Percentiles rank a stretch among this genome's conserved stretches.
Conservation (phyloP, 1,140 invertebrate species). For the Macrotrachela quadricornifera region DNA sequence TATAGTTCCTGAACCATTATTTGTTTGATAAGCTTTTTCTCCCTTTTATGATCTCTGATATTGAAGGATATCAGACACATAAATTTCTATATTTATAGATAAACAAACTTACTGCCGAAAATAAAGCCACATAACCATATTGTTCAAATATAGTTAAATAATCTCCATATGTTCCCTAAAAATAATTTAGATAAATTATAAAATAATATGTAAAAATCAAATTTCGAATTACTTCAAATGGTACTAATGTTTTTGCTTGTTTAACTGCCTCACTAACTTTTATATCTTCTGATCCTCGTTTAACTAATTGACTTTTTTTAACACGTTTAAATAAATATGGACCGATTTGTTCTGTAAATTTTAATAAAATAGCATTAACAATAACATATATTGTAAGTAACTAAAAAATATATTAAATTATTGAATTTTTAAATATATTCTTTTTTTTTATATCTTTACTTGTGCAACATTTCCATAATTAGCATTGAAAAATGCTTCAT, state of each 20-base stretch:
- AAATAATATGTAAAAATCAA: neutral
- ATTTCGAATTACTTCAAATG: neutral
- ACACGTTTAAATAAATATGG: neutral
- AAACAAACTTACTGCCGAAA: constrained; percentile 28
- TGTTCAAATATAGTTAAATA: constrained; percentile 92
- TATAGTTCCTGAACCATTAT: too few species aligned
- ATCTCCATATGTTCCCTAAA: constrained; percentile 75
- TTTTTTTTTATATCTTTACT: neutral
- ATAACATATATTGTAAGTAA: neutral
- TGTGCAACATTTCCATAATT: neutral
- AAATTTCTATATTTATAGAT: too few species aligned
- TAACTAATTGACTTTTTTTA: neutral
- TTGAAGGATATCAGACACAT: too few species aligned
- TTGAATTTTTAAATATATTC: too few species aligned
- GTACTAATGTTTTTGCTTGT: neutral
- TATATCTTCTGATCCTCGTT: neutral
- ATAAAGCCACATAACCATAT: constrained; percentile 56
- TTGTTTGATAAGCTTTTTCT: too few species aligned
- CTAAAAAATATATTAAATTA: neutral
- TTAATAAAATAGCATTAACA: neutral
- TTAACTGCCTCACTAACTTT: neutral
- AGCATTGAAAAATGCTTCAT: neutral
- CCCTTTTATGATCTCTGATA: too few species aligned
- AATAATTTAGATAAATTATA: neutral
- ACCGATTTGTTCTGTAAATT: neutral